Evolutionary conservation across 2,113 vertebrate species (phyloP).

Genomic region (Heterotis niloticus): DNA sequence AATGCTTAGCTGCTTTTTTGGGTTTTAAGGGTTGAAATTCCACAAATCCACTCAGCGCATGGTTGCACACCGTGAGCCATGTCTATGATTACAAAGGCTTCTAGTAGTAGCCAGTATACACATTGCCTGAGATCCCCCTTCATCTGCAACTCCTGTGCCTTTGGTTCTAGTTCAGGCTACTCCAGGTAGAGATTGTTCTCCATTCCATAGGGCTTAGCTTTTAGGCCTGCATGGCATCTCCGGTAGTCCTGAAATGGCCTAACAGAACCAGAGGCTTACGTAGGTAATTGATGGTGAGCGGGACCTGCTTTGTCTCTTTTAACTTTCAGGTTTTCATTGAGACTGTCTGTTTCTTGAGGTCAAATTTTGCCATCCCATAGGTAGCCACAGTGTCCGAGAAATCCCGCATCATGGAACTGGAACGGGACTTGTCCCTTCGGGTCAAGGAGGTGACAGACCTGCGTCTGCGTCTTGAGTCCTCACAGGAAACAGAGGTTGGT

Average conservation of each 20-base stretch:
- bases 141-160: neutral
- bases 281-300: neutral
- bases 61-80: conserved; percentile 1
- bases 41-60: neutral
- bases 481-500: conserved; percentile 63
- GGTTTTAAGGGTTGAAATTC: neutral
- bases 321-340: neutral
- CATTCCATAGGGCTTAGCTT: neutral
- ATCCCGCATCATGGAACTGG: conserved; percentile 94
- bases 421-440: conserved; percentile 77
- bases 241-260: conserved; percentile 25
- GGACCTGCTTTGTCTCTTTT: neutral
- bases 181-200: neutral
- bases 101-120: neutral
- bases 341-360: neutral
- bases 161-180: neutral
- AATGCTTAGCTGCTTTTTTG: conserved; percentile 24
- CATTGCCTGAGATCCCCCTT: neutral
- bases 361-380: conserved; percentile 54
- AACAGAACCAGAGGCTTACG: neutral
- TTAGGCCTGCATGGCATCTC: conserved; percentile 9
- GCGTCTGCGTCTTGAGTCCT: conserved; percentile 73
- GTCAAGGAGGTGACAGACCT: conserved; percentile 81
- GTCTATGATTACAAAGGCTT: neutral
- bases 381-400: conserved; percentile 95